Evolutionary conservation across 2,113 vertebrate species (phyloP).

Genomic region (Nibea albiflora): DNA sequence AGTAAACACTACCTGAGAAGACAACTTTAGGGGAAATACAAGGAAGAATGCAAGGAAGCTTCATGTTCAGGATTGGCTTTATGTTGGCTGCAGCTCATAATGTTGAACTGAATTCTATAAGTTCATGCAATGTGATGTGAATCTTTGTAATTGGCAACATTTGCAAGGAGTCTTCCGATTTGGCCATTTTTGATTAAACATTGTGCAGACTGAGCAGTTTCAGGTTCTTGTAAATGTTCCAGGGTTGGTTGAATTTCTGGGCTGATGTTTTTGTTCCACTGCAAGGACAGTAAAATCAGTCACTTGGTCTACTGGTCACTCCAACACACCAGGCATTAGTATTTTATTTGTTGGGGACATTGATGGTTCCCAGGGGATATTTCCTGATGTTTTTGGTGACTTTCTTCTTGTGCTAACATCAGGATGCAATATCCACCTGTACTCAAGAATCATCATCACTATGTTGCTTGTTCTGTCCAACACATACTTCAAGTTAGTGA

Average conservation of each 20-base stretch:
- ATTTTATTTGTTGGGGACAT: background rate
- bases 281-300: background rate
- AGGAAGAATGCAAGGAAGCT: background rate
- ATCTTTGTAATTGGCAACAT: background rate
- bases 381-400: background rate
- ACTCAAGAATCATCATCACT: background rate
- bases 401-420: too few relatives aligned
- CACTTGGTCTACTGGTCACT: background rate
- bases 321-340: background rate
- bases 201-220: background rate
- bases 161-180: too few relatives aligned
- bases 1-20: background rate
- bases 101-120: background rate
- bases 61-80: background rate
- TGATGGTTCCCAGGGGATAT: background rate
- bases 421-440: too few relatives aligned
- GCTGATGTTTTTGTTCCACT: background rate
- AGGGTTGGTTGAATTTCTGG: too few relatives aligned
- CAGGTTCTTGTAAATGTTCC: background rate
- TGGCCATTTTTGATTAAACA: background rate
- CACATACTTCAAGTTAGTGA: background rate
- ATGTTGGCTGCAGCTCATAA: background rate
- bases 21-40: background rate
- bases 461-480: background rate
- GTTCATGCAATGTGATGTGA: background rate